A percentile compares a stretch with the other conserved stretches of the same genome.
These are phyloP conservation scores for Cryptoblepharus egeriae DNA, from an alignment of 2,797 vertebrate species.

Conservation along the genomic window DNA sequence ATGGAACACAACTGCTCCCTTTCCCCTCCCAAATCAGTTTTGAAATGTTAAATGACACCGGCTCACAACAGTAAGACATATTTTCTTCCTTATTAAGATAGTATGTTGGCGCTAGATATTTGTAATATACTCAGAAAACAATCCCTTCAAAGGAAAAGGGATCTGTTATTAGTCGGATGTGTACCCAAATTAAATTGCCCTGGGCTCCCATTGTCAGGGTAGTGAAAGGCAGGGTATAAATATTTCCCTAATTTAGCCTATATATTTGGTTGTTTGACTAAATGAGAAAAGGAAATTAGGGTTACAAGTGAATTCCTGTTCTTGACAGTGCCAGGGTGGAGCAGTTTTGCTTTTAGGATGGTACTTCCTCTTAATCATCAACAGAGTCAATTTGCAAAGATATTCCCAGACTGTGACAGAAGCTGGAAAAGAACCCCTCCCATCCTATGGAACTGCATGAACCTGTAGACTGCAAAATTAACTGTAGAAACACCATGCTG, in stretches of 20 bases:
- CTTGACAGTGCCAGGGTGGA: background rate
- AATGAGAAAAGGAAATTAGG: constrained; percentile 1
- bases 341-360: background rate
- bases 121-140: background rate
- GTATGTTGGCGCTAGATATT: too few species aligned
- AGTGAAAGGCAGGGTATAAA: too few species aligned
- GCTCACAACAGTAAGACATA: background rate
- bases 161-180: background rate
- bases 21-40: background rate
- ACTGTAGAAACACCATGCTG: background rate
- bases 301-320: background rate
- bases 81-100: background rate
- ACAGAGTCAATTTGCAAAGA: background rate
- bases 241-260: too few species aligned
- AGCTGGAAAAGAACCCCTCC: background rate
- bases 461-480: background rate
- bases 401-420: background rate
- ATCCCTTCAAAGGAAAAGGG: background rate
- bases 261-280: background rate
- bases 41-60: background rate
- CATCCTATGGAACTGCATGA: background rate
- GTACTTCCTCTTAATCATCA: background rate
- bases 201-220: too few species aligned
- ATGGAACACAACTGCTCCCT: background rate
- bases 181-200: background rate